These are phyloP conservation scores for Laticauda laticaudata DNA, from an alignment of 2,113 vertebrate genomes.

Conservation along the genomic window DNA sequence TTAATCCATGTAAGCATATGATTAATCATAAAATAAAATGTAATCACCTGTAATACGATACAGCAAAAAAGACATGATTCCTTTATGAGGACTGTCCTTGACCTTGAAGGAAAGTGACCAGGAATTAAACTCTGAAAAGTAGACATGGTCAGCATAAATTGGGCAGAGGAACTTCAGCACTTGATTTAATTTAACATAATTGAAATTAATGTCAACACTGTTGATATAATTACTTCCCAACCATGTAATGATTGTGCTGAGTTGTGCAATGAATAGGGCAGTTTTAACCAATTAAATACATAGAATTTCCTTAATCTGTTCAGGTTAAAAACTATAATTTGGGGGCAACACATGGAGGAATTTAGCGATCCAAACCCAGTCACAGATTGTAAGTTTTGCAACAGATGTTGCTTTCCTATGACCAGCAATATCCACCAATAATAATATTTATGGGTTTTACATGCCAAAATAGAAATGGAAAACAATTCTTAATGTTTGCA, in stretches of 20 bases:
- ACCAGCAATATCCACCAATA: not conserved
- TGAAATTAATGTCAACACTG: not conserved
- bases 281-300: not conserved
- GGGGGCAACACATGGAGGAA: not conserved
- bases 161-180: not conserved
- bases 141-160: not conserved
- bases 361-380: not conserved
- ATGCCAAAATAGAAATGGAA: not conserved
- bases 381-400: not conserved
- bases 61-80: not conserved
- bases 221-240: not conserved
- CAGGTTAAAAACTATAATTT: not conserved
- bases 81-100: not conserved
- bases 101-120: not conserved
- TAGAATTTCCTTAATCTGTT: not conserved
- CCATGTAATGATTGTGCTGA: not conserved
- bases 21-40: not conserved
- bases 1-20: not conserved
- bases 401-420: not conserved
- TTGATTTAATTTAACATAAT: not conserved
- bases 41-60: not conserved
- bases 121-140: not conserved
- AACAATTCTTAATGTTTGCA: not conserved
- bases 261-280: not conserved
- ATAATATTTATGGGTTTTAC: not conserved